Percentiles rank a stretch among this genome's conserved stretches.
phyloP scores from a whole-genome alignment of 2,113 vertebrate genomes.

The Pachycephala philippinensis region DNA sequence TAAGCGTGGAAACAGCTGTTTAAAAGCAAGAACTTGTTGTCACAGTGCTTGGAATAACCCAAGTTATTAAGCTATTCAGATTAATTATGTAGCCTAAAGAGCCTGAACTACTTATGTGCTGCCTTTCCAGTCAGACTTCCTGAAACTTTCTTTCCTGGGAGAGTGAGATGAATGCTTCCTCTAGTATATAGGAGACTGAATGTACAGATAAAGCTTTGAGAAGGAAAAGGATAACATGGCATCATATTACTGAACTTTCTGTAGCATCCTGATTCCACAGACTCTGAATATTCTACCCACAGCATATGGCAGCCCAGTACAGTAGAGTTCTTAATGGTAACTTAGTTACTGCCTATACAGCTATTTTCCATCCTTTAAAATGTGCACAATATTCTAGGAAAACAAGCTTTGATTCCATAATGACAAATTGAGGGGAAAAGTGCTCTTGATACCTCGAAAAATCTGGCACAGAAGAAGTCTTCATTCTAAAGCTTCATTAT shows the following conservation, averaged over 20 bases:
- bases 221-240: conserved; percentile 16
- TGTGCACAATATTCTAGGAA: conserved; percentile 11
- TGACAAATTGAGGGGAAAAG: not conserved
- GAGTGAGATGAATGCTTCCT: not conserved
- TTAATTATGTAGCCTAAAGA: conserved; percentile 34
- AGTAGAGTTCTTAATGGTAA: not conserved
- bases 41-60: not conserved
- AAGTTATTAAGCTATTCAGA: conserved; percentile 36
- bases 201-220: not conserved
- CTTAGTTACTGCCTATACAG: not conserved
- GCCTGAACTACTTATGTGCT: not conserved
- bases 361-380: not conserved
- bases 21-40: conserved; percentile 9
- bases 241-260: not conserved
- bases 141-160: conserved; percentile 1
- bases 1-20: not conserved
- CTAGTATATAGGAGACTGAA: not conserved
- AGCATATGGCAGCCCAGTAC: not conserved
- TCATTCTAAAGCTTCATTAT: not conserved
- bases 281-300: not conserved
- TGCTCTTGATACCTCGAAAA: not conserved
- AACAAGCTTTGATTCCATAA: not conserved
- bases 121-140: not conserved
- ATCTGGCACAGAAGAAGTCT: conserved; percentile 16
- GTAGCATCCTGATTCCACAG: not conserved